phyloP scores from a whole-genome alignment of 2,113 vertebrate genomes.

The Recurvirostra avosetta region DNA sequence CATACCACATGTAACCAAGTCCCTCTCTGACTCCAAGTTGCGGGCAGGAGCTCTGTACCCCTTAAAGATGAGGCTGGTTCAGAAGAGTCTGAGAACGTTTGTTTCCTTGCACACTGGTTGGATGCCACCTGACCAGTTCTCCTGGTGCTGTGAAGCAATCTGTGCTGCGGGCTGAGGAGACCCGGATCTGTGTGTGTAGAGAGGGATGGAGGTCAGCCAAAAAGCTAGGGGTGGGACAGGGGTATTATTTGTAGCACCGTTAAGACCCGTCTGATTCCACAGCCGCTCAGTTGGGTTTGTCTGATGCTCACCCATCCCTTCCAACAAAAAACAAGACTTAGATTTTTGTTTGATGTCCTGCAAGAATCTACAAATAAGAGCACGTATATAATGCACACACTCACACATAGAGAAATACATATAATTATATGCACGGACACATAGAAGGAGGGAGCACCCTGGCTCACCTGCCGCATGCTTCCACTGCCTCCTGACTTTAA shows the following conservation, averaged over 20 bases:
- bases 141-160: not conserved
- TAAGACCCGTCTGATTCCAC: not conserved
- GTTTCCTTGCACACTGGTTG: not conserved
- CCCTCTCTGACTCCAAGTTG: accelerated
- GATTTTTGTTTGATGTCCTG: not conserved
- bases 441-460: not conserved
- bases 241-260: not conserved
- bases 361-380: not conserved
- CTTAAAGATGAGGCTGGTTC: not conserved
- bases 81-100: not conserved
- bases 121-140: not conserved
- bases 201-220: not conserved
- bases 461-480: not conserved
- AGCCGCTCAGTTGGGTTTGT: not conserved
- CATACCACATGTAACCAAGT: not conserved
- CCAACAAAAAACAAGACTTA: not conserved
- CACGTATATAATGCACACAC: not conserved
- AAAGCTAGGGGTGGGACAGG: not conserved
- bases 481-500: not conserved
- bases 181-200: not conserved
- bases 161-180: not conserved
- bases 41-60: not conserved
- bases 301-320: not conserved
- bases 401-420: not conserved
- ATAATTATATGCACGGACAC: not conserved